Evolutionary conservation across 1,140 invertebrate genomes (phyloP), one percentile per base, ranked within the genome.

Genomic region (Manduca sexta): DNA sequence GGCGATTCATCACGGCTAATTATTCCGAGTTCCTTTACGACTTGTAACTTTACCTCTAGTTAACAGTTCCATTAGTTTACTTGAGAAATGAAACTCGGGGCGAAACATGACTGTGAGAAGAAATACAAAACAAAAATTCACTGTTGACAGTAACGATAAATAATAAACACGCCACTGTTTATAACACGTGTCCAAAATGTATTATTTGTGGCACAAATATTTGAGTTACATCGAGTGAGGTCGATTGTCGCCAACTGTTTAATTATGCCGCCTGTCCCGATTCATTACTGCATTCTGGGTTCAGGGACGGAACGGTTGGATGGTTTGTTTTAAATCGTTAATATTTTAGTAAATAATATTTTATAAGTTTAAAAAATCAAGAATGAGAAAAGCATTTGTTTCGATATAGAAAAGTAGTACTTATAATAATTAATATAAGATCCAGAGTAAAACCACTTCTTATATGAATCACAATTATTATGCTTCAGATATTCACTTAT

Each of bases 11-110:
- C 21, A 26, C 21, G 3, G 7, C 21, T 26, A 26, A 26, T 26
- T 26, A 26, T 26, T 26, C 4, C 21, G 21, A 26, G 21, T 26
- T 26, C 4, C 21, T 26, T 26, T 26, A 26, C 21, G 21, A 26
- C 21, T 26, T 26, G 21, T 41, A 38, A 14, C 14, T 14, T 44
- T 60, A 73, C 80, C 80, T 80, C 64, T 78, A 18, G 80, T 84
- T n/a, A 84, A 46, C 5, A 84, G 55, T 49, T 84, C 80, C 62
- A 84, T 49, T 15, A 84, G 47, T 57, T 84, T 84, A 46, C 78
- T 84, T n/a, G 81, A 82, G 53, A 84, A 84, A 62, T 82, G 81
- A 56, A 79, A 84, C 45, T 79, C 78, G n/a, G 76, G 59, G 14
- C 47, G 59, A 45, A 82, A 77, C 81, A 84, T 80, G 13, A 5